These are phyloP conservation scores for Atractosteus spatula DNA, from an alignment of 2,113 vertebrate genomes.

Conservation along the genomic window DNA sequence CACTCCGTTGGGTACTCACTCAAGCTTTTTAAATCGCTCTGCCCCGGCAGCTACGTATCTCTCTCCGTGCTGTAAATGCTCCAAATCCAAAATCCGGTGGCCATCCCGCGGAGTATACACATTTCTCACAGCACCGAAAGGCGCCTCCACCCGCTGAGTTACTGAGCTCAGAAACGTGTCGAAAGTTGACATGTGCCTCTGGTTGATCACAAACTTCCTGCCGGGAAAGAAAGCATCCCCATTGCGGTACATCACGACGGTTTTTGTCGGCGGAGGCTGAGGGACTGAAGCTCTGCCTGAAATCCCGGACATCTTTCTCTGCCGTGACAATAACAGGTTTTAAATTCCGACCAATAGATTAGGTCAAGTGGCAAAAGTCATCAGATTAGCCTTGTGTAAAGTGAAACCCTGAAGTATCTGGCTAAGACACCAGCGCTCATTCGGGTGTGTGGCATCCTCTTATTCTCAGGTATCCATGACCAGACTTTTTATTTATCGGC, in stretches of 20 bases:
- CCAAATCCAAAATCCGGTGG: slow-evolving; percentile 46
- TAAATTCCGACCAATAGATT: background rate
- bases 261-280: slow-evolving; percentile 55
- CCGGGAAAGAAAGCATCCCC: slow-evolving; percentile 66
- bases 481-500: background rate
- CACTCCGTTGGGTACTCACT: slow-evolving; percentile 54
- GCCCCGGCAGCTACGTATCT: slow-evolving; percentile 66
- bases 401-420: slow-evolving; percentile 39
- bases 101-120: slow-evolving; percentile 62
- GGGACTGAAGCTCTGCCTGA: slow-evolving; percentile 13
- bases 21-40: slow-evolving; percentile 65
- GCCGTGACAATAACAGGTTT: background rate
- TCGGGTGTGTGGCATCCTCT: slow-evolving; percentile 22
- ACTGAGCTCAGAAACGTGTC: slow-evolving; percentile 62
- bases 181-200: slow-evolving; percentile 54
- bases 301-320: slow-evolving; percentile 26
- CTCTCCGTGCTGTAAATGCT: slow-evolving; percentile 51
- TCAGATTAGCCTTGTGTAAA: slow-evolving; percentile 19
- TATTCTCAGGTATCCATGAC: slow-evolving; percentile 27
- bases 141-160: slow-evolving; percentile 49
- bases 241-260: slow-evolving; percentile 64
- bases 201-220: slow-evolving; percentile 58
- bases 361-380: slow-evolving; percentile 28
- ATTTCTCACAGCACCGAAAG: slow-evolving; percentile 64
- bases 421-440: slow-evolving; percentile 35